Percentiles rank a stretch among this genome's conserved stretches.
phyloP scores from a whole-genome alignment of 2,888 invertebrate genomes.

The Eupithecia insigniata region DNA sequence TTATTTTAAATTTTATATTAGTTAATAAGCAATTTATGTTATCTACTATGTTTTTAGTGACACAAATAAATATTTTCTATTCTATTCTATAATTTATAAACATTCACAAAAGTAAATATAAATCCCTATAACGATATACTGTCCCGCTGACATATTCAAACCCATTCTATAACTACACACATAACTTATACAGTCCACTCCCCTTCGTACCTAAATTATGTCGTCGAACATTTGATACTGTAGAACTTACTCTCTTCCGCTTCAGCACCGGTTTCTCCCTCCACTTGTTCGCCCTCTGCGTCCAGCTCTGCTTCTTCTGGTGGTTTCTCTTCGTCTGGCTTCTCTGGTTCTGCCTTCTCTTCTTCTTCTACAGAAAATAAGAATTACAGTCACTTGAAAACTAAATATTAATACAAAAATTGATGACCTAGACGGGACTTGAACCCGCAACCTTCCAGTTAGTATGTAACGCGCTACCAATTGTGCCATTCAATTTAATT shows the following conservation, averaged over 20 bases:
- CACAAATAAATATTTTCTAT: no score
- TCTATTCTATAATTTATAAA: no score
- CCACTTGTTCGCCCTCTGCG: constrained; percentile 56
- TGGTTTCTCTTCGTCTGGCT: constrained; percentile 44
- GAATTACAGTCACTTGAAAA: neutral
- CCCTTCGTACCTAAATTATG: no score
- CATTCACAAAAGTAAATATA: no score
- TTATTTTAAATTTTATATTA: no score
- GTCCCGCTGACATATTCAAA: no score
- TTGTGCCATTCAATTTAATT: neutral
- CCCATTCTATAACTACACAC: no score
- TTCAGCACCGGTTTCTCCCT: constrained; percentile 59
- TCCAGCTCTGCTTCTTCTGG: constrained; percentile 50
- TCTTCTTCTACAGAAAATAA: constrained; percentile 48
- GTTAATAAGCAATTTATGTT: no score
- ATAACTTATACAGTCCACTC: no score
- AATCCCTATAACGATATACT: no score
- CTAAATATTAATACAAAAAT: neutral
- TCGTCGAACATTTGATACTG: neutral
- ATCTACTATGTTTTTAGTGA: no score
- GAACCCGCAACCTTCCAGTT: neutral
- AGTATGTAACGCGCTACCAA: neutral
- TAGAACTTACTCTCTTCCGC: constrained; percentile 63
- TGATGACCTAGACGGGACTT: neutral
- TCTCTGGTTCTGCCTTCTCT: constrained; percentile 51